Percentiles rank a stretch among this genome's conserved stretches.
Conservation (phyloP, 2,888 invertebrate species). For the Silvanus unidentatus region DNA sequence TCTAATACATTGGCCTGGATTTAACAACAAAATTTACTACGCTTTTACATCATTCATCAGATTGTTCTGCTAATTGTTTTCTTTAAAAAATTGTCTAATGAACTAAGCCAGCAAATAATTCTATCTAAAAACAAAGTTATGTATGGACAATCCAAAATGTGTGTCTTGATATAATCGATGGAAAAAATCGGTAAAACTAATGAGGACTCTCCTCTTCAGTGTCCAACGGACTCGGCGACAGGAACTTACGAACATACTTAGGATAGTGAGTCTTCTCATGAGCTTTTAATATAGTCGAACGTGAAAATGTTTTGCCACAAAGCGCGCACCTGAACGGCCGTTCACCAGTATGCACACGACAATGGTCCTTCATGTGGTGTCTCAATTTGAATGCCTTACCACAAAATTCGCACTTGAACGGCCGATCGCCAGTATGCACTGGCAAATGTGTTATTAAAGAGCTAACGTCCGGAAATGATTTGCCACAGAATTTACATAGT, state of each 20-base stretch:
- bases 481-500: conserved; percentile 87
- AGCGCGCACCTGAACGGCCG: conserved; percentile 82
- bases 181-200: conserved; percentile 44
- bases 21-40: no score
- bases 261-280: conserved; percentile 92
- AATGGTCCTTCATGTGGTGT: conserved; percentile 93
- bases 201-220: conserved; percentile 74
- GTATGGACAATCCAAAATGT: no score
- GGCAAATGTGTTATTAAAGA: conserved; percentile 82
- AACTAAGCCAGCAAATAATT: no score
- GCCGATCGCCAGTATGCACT: conserved; percentile 84
- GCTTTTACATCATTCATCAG: no score
- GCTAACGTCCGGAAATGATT: conserved; percentile 86
- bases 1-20: no score
- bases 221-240: conserved; percentile 81
- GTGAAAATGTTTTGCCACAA: conserved; percentile 86
- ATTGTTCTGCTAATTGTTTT: no score
- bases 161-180: no score
- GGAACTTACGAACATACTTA: conserved; percentile 83
- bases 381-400: conserved; percentile 88
- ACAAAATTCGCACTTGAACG: conserved; percentile 91
- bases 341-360: conserved; percentile 87
- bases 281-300: conserved; percentile 85
- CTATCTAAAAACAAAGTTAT: no score
- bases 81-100: no score